phyloP scores from a whole-genome alignment of 2,113 vertebrate species.

The Eurypyga helias region DNA sequence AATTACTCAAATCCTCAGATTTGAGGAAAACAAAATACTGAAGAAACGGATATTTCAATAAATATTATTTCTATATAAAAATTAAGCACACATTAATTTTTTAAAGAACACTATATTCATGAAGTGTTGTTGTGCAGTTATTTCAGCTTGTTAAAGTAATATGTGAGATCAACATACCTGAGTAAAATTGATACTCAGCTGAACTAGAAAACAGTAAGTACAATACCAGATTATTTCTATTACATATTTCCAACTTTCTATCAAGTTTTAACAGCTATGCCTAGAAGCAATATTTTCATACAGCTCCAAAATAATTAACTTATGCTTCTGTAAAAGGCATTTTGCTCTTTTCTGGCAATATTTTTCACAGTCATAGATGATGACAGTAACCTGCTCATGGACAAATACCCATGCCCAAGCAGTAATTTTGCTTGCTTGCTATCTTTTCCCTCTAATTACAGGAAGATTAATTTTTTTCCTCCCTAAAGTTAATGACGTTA shows the following conservation, averaged over 20 bases:
- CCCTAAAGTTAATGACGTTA: background rate
- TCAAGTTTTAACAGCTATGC: background rate
- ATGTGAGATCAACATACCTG: background rate
- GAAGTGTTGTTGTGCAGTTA: rapidly evolving
- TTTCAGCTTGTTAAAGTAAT: background rate
- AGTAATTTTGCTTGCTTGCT: background rate
- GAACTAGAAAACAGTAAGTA: background rate
- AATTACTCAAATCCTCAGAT: background rate
- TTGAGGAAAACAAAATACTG: background rate
- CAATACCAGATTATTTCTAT: background rate
- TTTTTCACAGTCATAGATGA: background rate
- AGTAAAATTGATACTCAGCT: background rate
- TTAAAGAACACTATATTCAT: background rate
- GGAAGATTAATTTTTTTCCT: background rate
- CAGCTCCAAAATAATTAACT: background rate
- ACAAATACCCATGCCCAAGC: background rate
- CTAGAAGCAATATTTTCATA: background rate
- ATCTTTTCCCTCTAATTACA: conserved; percentile 4
- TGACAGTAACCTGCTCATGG: background rate
- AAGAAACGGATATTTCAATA: background rate
- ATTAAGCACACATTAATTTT: background rate
- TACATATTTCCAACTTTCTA: background rate
- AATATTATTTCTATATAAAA: background rate
- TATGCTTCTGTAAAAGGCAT: background rate
- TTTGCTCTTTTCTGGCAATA: background rate